phyloP scores from a whole-genome alignment of 1,140 invertebrate species.

The Eriosoma lanigerum region DNA sequence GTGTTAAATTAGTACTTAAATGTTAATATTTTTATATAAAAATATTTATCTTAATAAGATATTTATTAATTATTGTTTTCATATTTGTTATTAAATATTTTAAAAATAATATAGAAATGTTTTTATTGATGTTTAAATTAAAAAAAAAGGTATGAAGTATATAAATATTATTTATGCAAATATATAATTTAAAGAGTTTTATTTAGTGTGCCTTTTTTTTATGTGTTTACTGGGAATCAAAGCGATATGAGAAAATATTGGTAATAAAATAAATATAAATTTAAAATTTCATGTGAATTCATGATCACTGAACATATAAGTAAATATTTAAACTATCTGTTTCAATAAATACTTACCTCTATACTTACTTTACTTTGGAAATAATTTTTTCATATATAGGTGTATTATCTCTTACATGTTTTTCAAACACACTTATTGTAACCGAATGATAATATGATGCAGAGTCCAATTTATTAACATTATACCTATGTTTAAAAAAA shows the following conservation, averaged over 20 bases:
- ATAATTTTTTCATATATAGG: not conserved
- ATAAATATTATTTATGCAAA: not conserved
- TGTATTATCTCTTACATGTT: not conserved
- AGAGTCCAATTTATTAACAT: conserved; percentile 8
- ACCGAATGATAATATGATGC: conserved; percentile 9
- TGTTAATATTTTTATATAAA: not conserved
- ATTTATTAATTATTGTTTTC: not conserved
- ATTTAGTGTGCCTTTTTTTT: too few species aligned
- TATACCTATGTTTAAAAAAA: not conserved
- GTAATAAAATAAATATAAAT: too few species aligned
- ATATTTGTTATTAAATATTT: not conserved
- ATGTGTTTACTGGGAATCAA: too few species aligned
- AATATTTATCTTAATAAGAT: not conserved
- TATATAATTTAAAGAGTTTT: not conserved
- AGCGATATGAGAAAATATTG: too few species aligned
- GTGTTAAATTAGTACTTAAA: not conserved
- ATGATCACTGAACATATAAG: too few species aligned
- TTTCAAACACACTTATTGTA: conserved; percentile 30
- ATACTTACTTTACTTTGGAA: conserved; percentile 25
- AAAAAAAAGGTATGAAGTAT: too few species aligned
- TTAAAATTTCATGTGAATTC: too few species aligned
- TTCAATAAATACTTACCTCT: too few species aligned
- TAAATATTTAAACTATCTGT: too few species aligned
- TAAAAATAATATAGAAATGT: not conserved
- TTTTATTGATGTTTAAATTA: not conserved